Evolutionary conservation across 2,888 invertebrate genomes (phyloP), one percentile per base, ranked within the genome.

Genomic region (Pelosia muscerda): DNA sequence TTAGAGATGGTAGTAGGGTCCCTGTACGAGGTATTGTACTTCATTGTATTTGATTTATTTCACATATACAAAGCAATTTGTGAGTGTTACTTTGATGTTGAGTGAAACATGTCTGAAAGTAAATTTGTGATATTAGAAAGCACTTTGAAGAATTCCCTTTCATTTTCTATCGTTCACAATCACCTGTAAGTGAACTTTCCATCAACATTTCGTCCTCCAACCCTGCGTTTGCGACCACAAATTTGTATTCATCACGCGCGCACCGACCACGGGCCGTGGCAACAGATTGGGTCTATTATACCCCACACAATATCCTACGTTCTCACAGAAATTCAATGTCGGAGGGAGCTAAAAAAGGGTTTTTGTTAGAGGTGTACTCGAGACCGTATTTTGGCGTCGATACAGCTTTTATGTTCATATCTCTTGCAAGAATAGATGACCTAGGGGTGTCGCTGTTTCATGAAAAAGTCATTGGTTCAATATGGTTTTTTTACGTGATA

Each of bases 241-340:
- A 76, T 82, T 80, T 75, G 81, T 82, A 82, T 82, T 82, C 81
- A 79, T 80, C 81, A 77, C 75, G 72, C 73, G 76, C 65, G 54
- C 63, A 66, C 59, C 73, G 73, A 71, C 75, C 81, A 76, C 65
- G 68, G 73, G 60, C 73, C 65, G 63, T 66, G 76, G 74, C 72
- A 80, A 79, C 82, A 82, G 82, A 82, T 82, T 82, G 82, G 82
- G 74, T 79, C 80, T 79, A 82, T 82, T 82, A 82, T 82, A 68
- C 69, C 73, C 72, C 75, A 68, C 78, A 83, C 83, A 85, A 85
- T 84, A 78, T 81, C 73, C 63, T 63, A 74, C 78, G 79, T 82
- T 85, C 78, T 80, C 79, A 68, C 77, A 77, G 76, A 83, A 85
- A 85, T 83, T 85, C 85, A 81, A 84, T 84, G 84, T 79, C 75